These are phyloP conservation scores for Drosophila ironensis DNA, from an alignment of 1,140 invertebrate species.

Conservation along the genomic window DNA sequence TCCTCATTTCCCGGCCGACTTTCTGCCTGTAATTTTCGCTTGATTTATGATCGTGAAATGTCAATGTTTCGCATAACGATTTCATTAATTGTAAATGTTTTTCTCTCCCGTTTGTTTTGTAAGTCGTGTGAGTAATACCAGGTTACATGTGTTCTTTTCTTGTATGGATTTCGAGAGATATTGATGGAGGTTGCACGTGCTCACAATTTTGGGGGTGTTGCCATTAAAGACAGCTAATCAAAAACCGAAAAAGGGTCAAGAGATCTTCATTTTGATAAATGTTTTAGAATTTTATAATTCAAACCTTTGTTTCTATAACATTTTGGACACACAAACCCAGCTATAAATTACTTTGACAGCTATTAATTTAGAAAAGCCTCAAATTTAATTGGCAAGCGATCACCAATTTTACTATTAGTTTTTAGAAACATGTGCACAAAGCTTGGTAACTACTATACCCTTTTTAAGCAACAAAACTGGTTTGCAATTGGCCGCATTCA, in stretches of 20 bases:
- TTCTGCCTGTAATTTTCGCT: slow-evolving; percentile 65
- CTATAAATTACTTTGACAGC: no score
- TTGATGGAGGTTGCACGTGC: slow-evolving; percentile 29
- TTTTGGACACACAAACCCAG: no score
- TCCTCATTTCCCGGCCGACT: slow-evolving; percentile 28
- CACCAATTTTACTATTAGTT: no score
- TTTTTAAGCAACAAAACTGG: no score
- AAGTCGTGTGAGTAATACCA: slow-evolving; percentile 31
- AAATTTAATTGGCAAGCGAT: no score
- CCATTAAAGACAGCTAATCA: not conserved
- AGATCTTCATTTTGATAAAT: no score
- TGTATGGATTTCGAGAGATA: not conserved
- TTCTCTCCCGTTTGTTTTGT: slow-evolving; percentile 14
- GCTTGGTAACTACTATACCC: no score
- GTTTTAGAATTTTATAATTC: no score
- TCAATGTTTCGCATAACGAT: slow-evolving; percentile 79
- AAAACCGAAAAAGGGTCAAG: not conserved
- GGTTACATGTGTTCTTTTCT: not conserved
- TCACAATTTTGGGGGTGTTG: slow-evolving; percentile 7
- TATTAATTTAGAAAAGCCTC: no score
- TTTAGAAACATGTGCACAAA: no score
- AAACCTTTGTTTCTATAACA: no score
- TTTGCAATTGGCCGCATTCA: no score
- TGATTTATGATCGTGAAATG: slow-evolving; percentile 77
- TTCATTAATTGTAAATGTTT: slow-evolving; percentile 71